A percentile compares a stretch with the other conserved stretches of the same genome.
These are phyloP conservation scores for Cirrhinus mrigala DNA, from an alignment of 2,797 vertebrate genomes.

Conservation along the genomic window DNA sequence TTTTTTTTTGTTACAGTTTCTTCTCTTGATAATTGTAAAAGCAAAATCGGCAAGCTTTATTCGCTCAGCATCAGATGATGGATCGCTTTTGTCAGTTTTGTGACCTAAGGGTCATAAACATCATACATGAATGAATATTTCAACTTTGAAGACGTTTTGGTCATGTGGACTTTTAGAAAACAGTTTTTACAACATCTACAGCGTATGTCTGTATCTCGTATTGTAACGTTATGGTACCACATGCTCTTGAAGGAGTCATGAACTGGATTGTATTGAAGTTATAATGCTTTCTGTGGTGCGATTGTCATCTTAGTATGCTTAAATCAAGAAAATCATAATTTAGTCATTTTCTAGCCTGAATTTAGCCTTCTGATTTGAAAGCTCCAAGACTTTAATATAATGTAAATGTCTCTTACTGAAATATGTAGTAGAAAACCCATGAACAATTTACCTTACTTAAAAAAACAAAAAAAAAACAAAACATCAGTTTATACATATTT, in stretches of 20 bases:
- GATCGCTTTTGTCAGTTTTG: background rate
- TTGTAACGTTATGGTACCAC: background rate
- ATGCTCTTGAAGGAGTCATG: background rate
- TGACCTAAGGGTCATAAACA: background rate
- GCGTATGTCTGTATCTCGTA: background rate
- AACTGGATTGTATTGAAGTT: background rate
- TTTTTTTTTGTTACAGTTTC: background rate
- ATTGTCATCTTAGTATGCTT: background rate
- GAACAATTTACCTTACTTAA: no score
- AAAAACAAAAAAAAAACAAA: no score
- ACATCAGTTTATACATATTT: no score
- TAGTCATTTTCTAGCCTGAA: background rate
- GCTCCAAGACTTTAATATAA: no score
- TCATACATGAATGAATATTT: background rate
- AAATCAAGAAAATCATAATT: background rate
- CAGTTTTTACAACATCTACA: no score
- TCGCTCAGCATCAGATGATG: background rate
- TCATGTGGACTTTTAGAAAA: background rate
- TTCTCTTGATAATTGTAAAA: conserved; percentile 6
- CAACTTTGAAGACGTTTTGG: background rate
- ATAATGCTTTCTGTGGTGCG: background rate
- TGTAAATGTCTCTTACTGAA: no score
- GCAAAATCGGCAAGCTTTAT: background rate
- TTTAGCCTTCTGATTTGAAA: background rate
- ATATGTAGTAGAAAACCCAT: no score